These are phyloP conservation scores for Ranitomeya variabilis DNA, from an alignment of 2,113 vertebrate genomes.

Conservation along the genomic window DNA sequence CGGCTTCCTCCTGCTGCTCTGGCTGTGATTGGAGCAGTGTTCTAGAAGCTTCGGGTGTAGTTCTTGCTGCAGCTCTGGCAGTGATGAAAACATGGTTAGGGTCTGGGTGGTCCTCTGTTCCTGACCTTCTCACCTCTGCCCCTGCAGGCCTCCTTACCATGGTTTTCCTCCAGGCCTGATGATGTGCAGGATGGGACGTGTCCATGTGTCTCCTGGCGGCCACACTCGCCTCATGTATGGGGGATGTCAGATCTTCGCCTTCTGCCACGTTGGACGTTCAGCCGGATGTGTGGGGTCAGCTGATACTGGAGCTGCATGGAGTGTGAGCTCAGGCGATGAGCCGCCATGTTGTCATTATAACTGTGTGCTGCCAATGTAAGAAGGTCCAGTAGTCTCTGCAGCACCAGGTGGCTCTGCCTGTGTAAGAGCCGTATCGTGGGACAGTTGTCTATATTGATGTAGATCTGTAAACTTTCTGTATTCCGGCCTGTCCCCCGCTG, in stretches of 20 bases:
- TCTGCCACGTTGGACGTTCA: too few species aligned
- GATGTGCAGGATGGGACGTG: neutral
- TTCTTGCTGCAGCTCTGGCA: neutral
- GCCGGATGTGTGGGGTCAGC: too few species aligned
- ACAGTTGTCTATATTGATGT: neutral
- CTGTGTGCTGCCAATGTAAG: too few species aligned
- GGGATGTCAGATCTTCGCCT: neutral
- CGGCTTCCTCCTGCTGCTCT: too few species aligned
- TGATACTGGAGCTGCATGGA: neutral
- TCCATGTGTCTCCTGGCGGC: neutral
- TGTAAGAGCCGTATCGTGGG: neutral
- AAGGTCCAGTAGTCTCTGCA: neutral
- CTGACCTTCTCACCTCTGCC: neutral
- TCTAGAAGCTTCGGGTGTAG: too few species aligned
- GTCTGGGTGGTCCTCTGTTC: neutral
- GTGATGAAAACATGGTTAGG: neutral
- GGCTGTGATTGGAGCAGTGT: too few species aligned
- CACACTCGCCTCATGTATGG: neutral
- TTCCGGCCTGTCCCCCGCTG: too few species aligned
- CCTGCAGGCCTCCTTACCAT: conserved; percentile 40
- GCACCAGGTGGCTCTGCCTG: neutral
- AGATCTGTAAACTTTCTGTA: too few species aligned
- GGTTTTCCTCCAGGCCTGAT: conserved; percentile 42
- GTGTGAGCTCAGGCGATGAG: neutral
- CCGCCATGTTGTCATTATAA: neutral